These are phyloP conservation scores for Gnatocerus cornutus DNA, from an alignment of 2,888 invertebrate species.

Conservation along the genomic window DNA sequence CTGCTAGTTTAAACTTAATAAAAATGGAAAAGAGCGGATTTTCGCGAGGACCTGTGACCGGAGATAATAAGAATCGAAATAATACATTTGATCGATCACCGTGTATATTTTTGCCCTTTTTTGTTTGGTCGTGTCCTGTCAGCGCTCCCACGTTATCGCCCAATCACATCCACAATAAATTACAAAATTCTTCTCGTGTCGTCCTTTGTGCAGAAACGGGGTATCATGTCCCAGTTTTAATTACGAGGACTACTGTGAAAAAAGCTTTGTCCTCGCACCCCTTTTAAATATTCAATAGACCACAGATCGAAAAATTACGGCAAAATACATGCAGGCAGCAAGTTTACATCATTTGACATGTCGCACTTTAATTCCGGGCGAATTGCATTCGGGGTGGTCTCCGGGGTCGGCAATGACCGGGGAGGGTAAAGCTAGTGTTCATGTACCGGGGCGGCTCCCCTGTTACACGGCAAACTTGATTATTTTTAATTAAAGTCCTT, in stretches of 20 bases:
- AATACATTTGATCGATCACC: too few species aligned
- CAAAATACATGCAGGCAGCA: not conserved
- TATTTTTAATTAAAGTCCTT: constrained; percentile 49
- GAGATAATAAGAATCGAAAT: not conserved
- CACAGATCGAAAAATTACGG: constrained; percentile 12
- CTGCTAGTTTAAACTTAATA: constrained; percentile 31
- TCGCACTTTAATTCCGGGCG: constrained; percentile 30
- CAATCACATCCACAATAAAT: constrained; percentile 21
- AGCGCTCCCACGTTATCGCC: not conserved
- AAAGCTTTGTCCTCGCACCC: constrained; percentile 5
- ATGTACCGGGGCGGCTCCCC: constrained; percentile 8
- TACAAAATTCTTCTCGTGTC: constrained; percentile 19
- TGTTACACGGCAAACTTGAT: constrained; percentile 46
- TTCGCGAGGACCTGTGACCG: not conserved
- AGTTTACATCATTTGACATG: constrained; percentile 10
- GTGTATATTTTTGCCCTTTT: too few species aligned
- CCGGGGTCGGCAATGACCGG: constrained; percentile 9
- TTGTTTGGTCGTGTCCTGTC: constrained; percentile 2
- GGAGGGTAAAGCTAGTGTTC: constrained; percentile 18
- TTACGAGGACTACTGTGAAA: constrained; percentile 14
- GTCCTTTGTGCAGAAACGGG: constrained; percentile 10
- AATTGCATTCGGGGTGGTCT: constrained; percentile 16
- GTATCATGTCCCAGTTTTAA: constrained; percentile 6
- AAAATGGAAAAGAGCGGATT: constrained; percentile 12
- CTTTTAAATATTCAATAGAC: constrained; percentile 19